These are phyloP conservation scores for Aplidium turbinatum DNA, from an alignment of 23 tunicate species.

Conservation along the genomic window DNA sequence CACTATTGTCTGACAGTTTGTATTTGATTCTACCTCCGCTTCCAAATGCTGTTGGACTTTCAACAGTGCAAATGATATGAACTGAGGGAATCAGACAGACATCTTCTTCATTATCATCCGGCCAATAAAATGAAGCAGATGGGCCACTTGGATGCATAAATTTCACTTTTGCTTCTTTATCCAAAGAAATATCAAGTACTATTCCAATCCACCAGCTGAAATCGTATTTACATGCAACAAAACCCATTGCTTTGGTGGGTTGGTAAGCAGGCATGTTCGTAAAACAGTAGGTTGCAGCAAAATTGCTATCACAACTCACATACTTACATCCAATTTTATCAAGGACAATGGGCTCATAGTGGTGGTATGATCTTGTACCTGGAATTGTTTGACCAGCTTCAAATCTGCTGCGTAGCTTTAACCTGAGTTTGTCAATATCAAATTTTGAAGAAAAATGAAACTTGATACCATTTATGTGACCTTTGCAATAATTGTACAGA, in stretches of 20 bases:
- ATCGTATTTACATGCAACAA: conserved; percentile 3
- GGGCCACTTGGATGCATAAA: too few species aligned
- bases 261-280: background rate
- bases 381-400: conserved; percentile 1
- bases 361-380: conserved; percentile 1
- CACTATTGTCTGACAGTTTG: too few species aligned
- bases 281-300: background rate
- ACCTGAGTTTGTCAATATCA: background rate
- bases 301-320: background rate
- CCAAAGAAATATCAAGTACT: too few species aligned
- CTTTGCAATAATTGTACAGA: background rate
- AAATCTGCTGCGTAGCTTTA: background rate
- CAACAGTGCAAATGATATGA: too few species aligned
- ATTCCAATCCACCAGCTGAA: conserved; percentile 17
- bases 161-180: too few species aligned
- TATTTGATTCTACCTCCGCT: too few species aligned
- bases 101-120: too few species aligned
- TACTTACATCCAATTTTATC: conserved; percentile 12
- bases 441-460: background rate
- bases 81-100: too few species aligned
- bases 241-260: background rate
- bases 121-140: too few species aligned
- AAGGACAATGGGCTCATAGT: background rate
- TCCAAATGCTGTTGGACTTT: too few species aligned
- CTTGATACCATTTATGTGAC: background rate